Conservation (phyloP, 1,140 invertebrate species). For the Dermatophagoides farinae region DNA sequence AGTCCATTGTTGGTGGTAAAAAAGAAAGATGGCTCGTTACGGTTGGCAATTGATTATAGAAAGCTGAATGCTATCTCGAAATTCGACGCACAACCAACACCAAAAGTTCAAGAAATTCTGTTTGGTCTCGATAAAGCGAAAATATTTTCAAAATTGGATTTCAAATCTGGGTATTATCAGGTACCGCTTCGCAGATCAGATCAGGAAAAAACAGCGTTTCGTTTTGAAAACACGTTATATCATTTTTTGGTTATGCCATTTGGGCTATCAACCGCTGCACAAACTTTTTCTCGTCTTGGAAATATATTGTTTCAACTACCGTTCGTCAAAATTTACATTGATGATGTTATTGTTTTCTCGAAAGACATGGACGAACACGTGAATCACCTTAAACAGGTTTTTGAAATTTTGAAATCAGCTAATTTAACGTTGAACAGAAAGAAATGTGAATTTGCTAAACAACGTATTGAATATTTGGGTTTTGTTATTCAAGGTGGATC, state of each 20-base stretch:
- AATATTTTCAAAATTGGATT: constrained; percentile 29
- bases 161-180: constrained; percentile 24
- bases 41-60: constrained; percentile 30
- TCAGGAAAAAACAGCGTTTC: constrained; percentile 19
- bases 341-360: neutral
- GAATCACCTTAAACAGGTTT: neutral
- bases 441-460: neutral
- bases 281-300: constrained; percentile 3
- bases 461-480: neutral
- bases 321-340: neutral
- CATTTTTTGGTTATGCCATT: constrained; percentile 14
- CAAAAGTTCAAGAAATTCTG: constrained; percentile 21
- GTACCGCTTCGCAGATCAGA: constrained; percentile 16
- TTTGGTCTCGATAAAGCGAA: constrained; percentile 17
- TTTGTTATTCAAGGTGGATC: too few species aligned
- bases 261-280: constrained; percentile 11
- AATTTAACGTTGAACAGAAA: neutral
- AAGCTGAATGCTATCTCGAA: constrained; percentile 28
- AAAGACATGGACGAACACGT: neutral
- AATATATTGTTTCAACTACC: constrained; percentile 3
- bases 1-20: constrained; percentile 27
- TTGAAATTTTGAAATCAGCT: neutral
- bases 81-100: constrained; percentile 31
- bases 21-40: constrained; percentile 28
- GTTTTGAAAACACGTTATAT: constrained; percentile 12